Evolutionary conservation across 2,113 vertebrate genomes (phyloP).

Genomic region (Spilogale gracilis): DNA sequence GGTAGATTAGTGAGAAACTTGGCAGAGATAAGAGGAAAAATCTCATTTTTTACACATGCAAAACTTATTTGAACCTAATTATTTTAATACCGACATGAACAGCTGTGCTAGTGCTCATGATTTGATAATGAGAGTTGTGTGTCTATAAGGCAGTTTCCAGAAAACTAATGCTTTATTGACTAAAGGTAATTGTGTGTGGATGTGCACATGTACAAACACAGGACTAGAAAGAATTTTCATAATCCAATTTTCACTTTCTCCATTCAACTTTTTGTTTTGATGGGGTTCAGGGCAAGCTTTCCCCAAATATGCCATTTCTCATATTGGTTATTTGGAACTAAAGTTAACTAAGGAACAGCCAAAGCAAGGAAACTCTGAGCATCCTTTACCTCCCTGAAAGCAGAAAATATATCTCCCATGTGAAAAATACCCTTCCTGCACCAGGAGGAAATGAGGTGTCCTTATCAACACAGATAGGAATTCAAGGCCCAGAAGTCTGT

Average conservation of each 20-base stretch:
- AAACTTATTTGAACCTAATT: conserved; percentile 15
- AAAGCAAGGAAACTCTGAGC: not conserved
- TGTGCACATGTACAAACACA: not conserved
- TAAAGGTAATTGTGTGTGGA: not conserved
- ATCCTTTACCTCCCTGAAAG: not conserved
- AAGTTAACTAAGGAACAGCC: not conserved
- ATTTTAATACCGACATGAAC: conserved; percentile 45
- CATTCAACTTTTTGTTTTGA: not conserved
- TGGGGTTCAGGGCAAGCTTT: not conserved
- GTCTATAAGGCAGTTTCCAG: not conserved
- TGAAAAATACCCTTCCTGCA: not conserved
- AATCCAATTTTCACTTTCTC: not conserved
- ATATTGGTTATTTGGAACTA: not conserved
- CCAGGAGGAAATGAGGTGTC: not conserved
- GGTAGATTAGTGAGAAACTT: not conserved
- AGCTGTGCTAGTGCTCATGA: not conserved
- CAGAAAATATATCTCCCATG: not conserved
- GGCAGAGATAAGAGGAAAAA: not conserved
- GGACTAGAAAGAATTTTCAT: not conserved
- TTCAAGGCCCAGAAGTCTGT: not conserved
- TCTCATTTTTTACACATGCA: not conserved
- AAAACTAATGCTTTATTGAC: not conserved
- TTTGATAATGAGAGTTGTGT: conserved; percentile 12
- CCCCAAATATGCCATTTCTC: not conserved
- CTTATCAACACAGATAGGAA: not conserved